Percentiles rank a stretch among this genome's conserved stretches.
Conservation (phyloP, 2,888 invertebrate species). For the Drosophila algonquin region DNA sequence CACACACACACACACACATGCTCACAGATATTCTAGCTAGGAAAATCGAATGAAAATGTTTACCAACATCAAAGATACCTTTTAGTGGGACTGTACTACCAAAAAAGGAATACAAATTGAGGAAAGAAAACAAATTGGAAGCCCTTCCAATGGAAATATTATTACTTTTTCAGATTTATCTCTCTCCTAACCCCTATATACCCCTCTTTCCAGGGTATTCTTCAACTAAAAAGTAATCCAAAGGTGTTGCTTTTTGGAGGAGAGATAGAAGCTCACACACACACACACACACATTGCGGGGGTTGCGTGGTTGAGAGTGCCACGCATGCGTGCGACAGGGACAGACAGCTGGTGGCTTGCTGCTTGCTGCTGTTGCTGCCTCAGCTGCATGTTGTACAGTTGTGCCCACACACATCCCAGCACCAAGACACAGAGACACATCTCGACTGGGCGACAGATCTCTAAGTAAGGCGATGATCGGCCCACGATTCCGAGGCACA, state of each 20-base stretch:
- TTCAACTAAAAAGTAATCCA: slow-evolving; percentile 18
- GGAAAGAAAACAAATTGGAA: too few relatives aligned
- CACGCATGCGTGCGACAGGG: slow-evolving; percentile 34
- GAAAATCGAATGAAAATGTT: not conserved
- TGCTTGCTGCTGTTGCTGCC: slow-evolving; percentile 21
- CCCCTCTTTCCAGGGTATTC: not conserved
- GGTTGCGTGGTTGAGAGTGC: slow-evolving; percentile 45
- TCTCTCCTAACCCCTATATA: not conserved
- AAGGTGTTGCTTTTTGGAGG: slow-evolving; percentile 57
- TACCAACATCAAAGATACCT: not conserved
- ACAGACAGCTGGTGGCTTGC: slow-evolving; percentile 22
- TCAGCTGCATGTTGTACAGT: slow-evolving; percentile 66
- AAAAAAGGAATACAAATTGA: too few relatives aligned
- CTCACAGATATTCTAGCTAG: not conserved
- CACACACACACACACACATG: not conserved
- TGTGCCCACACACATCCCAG: slow-evolving; percentile 56
- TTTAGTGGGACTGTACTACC: not conserved
- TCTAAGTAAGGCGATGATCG: slow-evolving; percentile 80
- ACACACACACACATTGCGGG: slow-evolving; percentile 53
- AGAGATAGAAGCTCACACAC: slow-evolving; percentile 63
- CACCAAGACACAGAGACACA: slow-evolving; percentile 51
- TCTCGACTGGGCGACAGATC: slow-evolving; percentile 74
- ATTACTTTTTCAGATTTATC: not conserved
- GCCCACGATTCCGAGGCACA: slow-evolving; percentile 66
- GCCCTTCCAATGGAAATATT: too few relatives aligned